Evolutionary conservation across 1,140 invertebrate genomes (phyloP).

Genomic region (Macrobrachium rosenbergii): DNA sequence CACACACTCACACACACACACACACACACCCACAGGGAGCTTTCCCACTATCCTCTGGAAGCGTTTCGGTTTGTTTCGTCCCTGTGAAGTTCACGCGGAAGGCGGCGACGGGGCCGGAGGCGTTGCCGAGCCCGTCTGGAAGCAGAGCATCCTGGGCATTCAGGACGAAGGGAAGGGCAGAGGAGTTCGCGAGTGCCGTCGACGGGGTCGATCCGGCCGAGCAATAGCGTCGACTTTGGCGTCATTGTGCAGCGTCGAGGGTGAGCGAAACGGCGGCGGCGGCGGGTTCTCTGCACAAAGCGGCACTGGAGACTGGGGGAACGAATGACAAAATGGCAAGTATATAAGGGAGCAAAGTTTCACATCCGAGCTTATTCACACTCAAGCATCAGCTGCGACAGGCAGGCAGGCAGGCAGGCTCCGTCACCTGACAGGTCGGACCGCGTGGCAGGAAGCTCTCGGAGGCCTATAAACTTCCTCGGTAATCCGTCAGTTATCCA

Average conservation of each 20-base stretch:
- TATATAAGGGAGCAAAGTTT: slow-evolving; percentile 66
- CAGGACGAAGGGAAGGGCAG: too few relatives aligned
- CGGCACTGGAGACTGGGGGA: slow-evolving; percentile 65
- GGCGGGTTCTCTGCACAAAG: slow-evolving; percentile 53
- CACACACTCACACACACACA: slow-evolving; percentile 23
- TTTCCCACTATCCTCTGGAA: slow-evolving; percentile 42
- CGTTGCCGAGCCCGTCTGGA: too few relatives aligned
- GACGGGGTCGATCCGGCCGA: not conserved
- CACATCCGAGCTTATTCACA: slow-evolving; percentile 63
- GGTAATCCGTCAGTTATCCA: too few relatives aligned
- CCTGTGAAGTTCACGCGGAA: not conserved
- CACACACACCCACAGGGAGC: not conserved
- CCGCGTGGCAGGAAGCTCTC: not conserved
- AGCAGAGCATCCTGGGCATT: too few relatives aligned
- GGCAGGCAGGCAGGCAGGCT: not conserved
- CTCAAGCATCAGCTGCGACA: slow-evolving; percentile 23
- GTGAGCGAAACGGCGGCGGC: slow-evolving; percentile 28
- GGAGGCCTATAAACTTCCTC: too few relatives aligned
- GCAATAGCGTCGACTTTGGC: too few relatives aligned
- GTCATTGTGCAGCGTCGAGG: not conserved
- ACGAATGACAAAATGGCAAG: slow-evolving; percentile 67
- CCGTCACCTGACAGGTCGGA: too few relatives aligned
- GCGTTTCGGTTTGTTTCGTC: slow-evolving; percentile 56
- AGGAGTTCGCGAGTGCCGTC: too few relatives aligned
- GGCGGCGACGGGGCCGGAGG: not conserved